phyloP scores from a whole-genome alignment of 92 coral and sea anemone species.

The Siderastrea siderea region DNA sequence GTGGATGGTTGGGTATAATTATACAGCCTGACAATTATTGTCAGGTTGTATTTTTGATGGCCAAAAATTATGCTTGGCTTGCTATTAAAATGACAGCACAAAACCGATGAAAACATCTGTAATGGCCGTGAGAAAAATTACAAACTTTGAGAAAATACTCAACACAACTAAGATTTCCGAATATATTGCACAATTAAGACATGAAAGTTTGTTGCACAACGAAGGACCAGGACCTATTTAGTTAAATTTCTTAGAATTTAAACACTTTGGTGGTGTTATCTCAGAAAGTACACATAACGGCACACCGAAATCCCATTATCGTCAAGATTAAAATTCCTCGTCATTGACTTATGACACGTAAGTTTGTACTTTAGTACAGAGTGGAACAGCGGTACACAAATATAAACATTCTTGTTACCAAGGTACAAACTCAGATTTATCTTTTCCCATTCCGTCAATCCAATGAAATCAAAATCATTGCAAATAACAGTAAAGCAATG shows the following conservation, averaged over 20 bases:
- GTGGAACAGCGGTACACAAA: background rate
- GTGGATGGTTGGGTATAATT: too few species aligned
- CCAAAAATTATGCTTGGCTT: too few species aligned
- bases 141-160: too few species aligned
- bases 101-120: too few species aligned
- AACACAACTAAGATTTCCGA: too few species aligned
- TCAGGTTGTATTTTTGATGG: too few species aligned
- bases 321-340: slow-evolving; percentile 13
- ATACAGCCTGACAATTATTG: too few species aligned
- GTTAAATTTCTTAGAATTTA: background rate
- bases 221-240: background rate
- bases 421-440: background rate
- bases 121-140: too few species aligned
- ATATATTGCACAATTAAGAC: too few species aligned
- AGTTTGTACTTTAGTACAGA: slow-evolving; percentile 14
- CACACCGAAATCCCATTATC: slow-evolving; percentile 26
- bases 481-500: background rate
- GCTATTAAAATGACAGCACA: too few species aligned
- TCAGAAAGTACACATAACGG: background rate
- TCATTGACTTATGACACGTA: background rate
- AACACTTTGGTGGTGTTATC: background rate
- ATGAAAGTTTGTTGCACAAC: too few species aligned
- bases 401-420: background rate
- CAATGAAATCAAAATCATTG: background rate
- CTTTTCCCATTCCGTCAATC: background rate